phyloP scores from a whole-genome alignment of 2,888 invertebrate species.

The Pemphredon lugubris region DNA sequence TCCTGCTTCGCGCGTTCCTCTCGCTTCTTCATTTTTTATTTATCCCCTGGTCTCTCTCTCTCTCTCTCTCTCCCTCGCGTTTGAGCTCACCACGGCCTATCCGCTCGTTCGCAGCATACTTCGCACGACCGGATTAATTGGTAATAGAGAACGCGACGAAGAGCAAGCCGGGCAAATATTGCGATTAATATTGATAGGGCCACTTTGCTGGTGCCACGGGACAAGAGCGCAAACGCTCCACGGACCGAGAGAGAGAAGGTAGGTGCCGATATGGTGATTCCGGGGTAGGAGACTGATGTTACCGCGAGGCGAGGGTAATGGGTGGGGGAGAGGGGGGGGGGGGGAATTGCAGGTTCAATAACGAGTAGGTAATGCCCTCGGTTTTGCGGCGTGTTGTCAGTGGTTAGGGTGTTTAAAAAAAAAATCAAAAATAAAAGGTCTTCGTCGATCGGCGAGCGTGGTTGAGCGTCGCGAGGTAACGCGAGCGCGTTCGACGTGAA shows the following conservation, averaged over 20 bases:
- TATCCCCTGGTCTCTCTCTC: too few species aligned
- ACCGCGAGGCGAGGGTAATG: conserved; percentile 18
- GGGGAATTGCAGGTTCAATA: conserved; percentile 17
- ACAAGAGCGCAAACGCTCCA: conserved; percentile 49
- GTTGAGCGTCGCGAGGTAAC: too few species aligned
- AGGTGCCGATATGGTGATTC: conserved; percentile 30
- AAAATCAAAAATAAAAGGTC: not conserved
- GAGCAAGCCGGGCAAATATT: conserved; percentile 73
- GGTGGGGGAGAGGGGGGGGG: too few species aligned
- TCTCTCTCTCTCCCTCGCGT: conserved; percentile 39
- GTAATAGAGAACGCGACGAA: conserved; percentile 77
- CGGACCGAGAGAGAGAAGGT: conserved; percentile 24
- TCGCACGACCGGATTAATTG: conserved; percentile 81
- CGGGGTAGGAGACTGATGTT: conserved; percentile 10
- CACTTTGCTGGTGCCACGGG: conserved; percentile 69
- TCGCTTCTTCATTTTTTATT: too few species aligned
- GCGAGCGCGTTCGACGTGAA: too few species aligned
- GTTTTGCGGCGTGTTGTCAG: conserved; percentile 1
- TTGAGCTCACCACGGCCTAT: conserved; percentile 65
- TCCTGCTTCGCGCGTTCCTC: conserved; percentile 35
- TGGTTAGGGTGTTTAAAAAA: too few species aligned
- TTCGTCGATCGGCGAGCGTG: not conserved
- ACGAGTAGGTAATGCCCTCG: conserved; percentile 24
- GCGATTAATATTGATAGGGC: conserved; percentile 78
- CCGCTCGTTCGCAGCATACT: conserved; percentile 77